Conservation (phyloP, 2,797 vertebrate species). For the Benthosema pterotum region DNA sequence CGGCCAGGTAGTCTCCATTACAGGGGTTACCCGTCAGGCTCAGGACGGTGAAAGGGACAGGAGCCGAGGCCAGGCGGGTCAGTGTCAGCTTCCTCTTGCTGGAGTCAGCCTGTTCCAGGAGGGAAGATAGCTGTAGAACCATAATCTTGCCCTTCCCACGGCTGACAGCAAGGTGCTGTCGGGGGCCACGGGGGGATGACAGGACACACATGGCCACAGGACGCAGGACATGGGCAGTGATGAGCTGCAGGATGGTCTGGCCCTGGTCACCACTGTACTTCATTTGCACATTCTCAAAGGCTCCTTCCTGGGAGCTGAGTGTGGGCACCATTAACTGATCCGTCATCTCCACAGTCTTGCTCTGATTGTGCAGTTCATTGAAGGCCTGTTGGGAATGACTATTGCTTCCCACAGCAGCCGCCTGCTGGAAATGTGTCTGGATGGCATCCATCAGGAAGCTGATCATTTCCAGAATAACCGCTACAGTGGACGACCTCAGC, state of each 20-base stretch:
- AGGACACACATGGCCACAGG: conserved; percentile 98
- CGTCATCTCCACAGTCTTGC: conserved; percentile 96
- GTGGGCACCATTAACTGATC: conserved; percentile 99
- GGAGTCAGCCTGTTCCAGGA: conserved; percentile 97
- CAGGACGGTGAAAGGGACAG: conserved; percentile 95
- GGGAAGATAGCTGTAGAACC: conserved; percentile 93
- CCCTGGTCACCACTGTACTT: conserved; percentile 99
- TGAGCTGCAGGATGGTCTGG: conserved; percentile 97
- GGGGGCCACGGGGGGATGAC: conserved; percentile 94
- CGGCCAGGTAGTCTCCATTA: conserved; percentile 97
- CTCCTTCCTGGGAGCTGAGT: conserved; percentile 96
- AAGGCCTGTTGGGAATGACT: conserved; percentile 96
- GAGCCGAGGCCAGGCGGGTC: conserved; percentile 94
- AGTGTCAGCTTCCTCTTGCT: conserved; percentile 97
- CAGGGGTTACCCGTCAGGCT: conserved; percentile 98
- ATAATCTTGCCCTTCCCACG: conserved; percentile 99
- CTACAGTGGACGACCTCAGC: conserved; percentile 92
- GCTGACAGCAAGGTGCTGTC: conserved; percentile 97
- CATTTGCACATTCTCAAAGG: conserved; percentile 99
- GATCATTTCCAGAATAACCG: conserved; percentile 94
- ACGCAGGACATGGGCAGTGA: conserved; percentile 94
- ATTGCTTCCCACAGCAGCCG: conserved; percentile 97
- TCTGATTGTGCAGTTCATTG: conserved; percentile 92
- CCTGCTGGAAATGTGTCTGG: conserved; percentile 98
- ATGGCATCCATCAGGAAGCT: conserved; percentile 97